Evolutionary conservation across 2,797 vertebrate species (phyloP).

Genomic region (Heteromormyrus szaboi): DNA sequence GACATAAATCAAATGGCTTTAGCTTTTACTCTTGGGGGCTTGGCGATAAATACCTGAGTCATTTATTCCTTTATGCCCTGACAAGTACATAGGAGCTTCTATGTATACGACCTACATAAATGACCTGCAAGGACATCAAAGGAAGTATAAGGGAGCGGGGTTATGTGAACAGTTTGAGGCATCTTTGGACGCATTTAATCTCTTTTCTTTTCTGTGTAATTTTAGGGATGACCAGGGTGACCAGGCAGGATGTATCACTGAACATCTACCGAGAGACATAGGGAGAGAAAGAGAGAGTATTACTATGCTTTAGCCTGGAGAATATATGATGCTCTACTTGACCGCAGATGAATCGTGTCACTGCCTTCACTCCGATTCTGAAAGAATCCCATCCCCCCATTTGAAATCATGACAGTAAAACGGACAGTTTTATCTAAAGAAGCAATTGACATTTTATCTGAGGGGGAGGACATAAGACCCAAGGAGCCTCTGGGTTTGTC

Average conservation of each 20-base stretch:
- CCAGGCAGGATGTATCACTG: not conserved
- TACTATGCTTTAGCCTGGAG: not conserved
- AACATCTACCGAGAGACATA: not conserved
- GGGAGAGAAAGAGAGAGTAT: not conserved
- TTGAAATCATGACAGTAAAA: slow-evolving; percentile 6
- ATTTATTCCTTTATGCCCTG: not conserved
- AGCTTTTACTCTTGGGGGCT: not conserved
- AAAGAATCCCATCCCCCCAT: slow-evolving; percentile 8
- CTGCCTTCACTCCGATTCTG: not conserved
- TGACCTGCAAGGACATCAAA: not conserved
- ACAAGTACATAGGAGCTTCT: not conserved
- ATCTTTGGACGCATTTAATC: not conserved
- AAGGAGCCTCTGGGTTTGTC: not conserved
- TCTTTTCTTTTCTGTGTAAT: not conserved
- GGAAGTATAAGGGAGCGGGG: not conserved
- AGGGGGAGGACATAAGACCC: not conserved
- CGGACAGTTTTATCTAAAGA: slow-evolving; percentile 12
- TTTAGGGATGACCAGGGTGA: not conserved
- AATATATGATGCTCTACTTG: slow-evolving; percentile 9
- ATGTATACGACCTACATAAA: not conserved
- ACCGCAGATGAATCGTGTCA: slow-evolving; percentile 7
- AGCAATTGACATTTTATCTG: slow-evolving; percentile 10
- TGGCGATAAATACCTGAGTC: not conserved
- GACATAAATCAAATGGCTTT: slow-evolving; percentile 1
- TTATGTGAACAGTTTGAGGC: not conserved